These are phyloP conservation scores for Myocastor coypus DNA, from an alignment of 2,113 vertebrate genomes.

Conservation along the genomic window DNA sequence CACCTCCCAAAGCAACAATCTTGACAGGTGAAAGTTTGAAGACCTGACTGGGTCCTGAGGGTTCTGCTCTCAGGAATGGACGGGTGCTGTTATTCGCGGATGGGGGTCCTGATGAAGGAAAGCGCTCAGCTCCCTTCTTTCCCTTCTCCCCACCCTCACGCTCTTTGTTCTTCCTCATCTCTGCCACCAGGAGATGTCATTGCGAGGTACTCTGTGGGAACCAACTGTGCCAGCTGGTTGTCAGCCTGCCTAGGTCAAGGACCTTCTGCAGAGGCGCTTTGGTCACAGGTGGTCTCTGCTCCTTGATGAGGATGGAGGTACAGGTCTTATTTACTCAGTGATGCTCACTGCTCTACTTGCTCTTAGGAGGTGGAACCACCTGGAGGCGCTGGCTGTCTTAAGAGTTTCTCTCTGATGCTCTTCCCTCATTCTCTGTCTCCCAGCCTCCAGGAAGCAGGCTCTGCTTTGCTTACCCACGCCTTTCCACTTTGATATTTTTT, in stretches of 20 bases:
- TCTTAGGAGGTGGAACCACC: not conserved
- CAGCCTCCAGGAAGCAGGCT: not conserved
- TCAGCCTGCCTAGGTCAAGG: not conserved
- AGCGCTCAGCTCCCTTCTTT: not conserved
- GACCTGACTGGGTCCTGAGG: too few relatives aligned
- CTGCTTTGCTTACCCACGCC: not conserved
- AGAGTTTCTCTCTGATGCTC: not conserved
- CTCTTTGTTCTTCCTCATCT: not conserved
- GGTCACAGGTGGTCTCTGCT: not conserved
- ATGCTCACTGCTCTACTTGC: not conserved
- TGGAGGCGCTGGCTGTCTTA: not conserved
- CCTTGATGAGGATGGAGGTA: not conserved
- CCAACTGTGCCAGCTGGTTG: not conserved
- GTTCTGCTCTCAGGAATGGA: not conserved
- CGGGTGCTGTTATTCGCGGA: not conserved
- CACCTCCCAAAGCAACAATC: not conserved
- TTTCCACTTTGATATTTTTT: too few relatives aligned
- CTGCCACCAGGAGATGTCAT: not conserved
- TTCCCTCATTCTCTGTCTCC: not conserved
- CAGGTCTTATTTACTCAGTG: not conserved
- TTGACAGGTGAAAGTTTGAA: not conserved
- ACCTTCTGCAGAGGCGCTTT: not conserved
- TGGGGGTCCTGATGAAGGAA: not conserved
- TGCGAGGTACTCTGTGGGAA: not conserved
- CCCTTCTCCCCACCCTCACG: accelerated